Percentiles rank a stretch among this genome's conserved stretches.
Evolutionary conservation across 1,140 invertebrate species (phyloP).

Genomic region (Tetramorium alpestre): DNA sequence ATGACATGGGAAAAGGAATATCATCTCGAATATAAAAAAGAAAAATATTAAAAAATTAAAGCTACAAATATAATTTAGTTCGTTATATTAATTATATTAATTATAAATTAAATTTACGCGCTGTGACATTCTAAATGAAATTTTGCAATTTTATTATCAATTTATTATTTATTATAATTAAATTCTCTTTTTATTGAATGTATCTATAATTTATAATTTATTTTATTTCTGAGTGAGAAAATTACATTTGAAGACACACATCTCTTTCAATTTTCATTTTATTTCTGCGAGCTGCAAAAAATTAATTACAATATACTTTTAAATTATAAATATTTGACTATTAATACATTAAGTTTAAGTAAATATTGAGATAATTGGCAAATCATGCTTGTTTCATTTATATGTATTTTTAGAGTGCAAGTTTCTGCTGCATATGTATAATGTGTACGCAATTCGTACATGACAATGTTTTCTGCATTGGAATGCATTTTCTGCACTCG

Average conservation of each 20-base stretch:
- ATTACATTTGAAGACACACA: neutral
- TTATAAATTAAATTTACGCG: too few species aligned
- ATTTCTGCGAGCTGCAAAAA: neutral
- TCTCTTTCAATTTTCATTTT: neutral
- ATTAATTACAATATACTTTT: neutral
- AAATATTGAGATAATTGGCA: neutral
- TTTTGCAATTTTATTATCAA: neutral
- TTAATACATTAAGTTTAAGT: neutral
- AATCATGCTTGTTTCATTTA: neutral
- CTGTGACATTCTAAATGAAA: too few species aligned
- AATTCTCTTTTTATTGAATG: neutral
- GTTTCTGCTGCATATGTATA: neutral
- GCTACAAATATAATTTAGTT: neutral
- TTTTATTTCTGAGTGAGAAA: neutral
- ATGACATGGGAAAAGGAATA: too few species aligned
- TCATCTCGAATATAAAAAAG: too few species aligned
- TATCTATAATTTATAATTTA: neutral
- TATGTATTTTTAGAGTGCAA: neutral
- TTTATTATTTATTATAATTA: neutral
- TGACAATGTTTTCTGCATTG: neutral
- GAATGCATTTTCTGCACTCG: conserved; percentile 1
- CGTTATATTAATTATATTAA: too few species aligned
- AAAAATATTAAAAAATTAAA: too few species aligned
- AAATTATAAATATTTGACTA: neutral
- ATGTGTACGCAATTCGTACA: neutral